These are phyloP conservation scores for Acronicta leporina DNA, from an alignment of 2,888 invertebrate genomes.

Conservation along the genomic window DNA sequence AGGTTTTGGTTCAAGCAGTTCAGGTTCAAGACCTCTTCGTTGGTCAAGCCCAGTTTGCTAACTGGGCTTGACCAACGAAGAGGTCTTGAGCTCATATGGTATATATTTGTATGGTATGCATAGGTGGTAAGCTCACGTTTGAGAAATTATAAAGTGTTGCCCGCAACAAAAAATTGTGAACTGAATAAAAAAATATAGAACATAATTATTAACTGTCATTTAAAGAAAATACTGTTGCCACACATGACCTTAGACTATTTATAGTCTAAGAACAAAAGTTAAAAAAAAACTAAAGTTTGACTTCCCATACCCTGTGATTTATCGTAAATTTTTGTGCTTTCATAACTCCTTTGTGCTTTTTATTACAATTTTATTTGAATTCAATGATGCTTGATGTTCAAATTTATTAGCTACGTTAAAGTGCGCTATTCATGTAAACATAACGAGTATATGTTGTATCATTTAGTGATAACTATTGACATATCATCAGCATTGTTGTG, in stretches of 20 bases:
- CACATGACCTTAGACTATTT: constrained; percentile 17
- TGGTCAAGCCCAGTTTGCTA: too few species aligned
- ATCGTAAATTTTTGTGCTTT: constrained; percentile 19
- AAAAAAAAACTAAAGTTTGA: constrained; percentile 1
- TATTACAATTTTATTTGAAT: constrained; percentile 24
- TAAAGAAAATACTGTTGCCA: not conserved
- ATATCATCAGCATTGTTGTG: constrained; percentile 87
- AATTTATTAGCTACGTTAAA: constrained; percentile 6
- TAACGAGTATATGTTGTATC: constrained; percentile 57
- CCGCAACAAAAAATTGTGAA: too few species aligned
- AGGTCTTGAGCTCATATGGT: too few species aligned
- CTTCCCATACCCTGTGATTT: constrained; percentile 10
- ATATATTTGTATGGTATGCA: too few species aligned
- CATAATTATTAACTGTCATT: too few species aligned
- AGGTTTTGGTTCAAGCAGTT: too few species aligned
- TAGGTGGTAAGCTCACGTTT: too few species aligned
- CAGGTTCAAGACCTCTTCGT: too few species aligned
- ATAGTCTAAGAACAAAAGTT: too few species aligned
- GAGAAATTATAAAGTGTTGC: too few species aligned
- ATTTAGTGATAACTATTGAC: constrained; percentile 78
- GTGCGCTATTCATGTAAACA: constrained; percentile 46
- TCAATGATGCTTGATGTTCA: constrained; percentile 15
- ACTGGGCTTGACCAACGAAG: too few species aligned
- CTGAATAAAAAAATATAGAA: too few species aligned
- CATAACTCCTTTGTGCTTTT: constrained; percentile 29